Evolutionary conservation across 2,797 vertebrate genomes (phyloP).

Genomic region (Poeciliopsis gracilis): DNA sequence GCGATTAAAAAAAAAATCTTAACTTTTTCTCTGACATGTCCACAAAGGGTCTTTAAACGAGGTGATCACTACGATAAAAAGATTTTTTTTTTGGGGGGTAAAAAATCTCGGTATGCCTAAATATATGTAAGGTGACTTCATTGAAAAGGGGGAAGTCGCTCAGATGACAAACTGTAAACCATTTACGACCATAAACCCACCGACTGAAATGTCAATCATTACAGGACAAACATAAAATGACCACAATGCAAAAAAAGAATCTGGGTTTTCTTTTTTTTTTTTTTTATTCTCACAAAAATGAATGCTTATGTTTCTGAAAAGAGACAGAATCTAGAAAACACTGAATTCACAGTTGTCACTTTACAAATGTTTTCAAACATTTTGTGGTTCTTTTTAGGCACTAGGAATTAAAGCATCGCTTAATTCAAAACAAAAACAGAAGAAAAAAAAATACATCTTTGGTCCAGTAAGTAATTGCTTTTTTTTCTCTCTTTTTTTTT

Average conservation of each 20-base stretch:
- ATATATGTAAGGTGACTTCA: neutral
- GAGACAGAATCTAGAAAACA: conserved; percentile 76
- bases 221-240: conserved; percentile 48
- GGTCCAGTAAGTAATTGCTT: conserved; percentile 73
- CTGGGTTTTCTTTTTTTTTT: conserved; percentile 76
- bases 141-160: conserved; percentile 8
- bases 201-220: conserved; percentile 38
- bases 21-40: neutral
- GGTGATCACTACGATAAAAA: neutral
- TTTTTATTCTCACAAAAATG: conserved; percentile 82
- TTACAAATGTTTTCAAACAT: conserved; percentile 72
- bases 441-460: conserved; percentile 74
- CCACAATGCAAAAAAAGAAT: conserved; percentile 49
- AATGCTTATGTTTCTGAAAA: conserved; percentile 79
- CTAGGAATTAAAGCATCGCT: conserved; percentile 79
- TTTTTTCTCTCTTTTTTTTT: conserved; percentile 55
- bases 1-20: neutral
- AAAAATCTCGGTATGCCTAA: neutral
- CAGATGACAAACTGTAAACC: conserved; percentile 31
- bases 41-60: neutral
- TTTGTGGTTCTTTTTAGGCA: conserved; percentile 79
- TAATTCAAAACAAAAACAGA: conserved; percentile 58
- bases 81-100: no score
- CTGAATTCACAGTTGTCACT: conserved; percentile 70
- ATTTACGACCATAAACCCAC: conserved; percentile 16